A percentile compares a stretch with the other conserved stretches of the same genome.
These are phyloP conservation scores for Malurus melanocephalus DNA, from an alignment of 2,113 vertebrate species.

Conservation along the genomic window DNA sequence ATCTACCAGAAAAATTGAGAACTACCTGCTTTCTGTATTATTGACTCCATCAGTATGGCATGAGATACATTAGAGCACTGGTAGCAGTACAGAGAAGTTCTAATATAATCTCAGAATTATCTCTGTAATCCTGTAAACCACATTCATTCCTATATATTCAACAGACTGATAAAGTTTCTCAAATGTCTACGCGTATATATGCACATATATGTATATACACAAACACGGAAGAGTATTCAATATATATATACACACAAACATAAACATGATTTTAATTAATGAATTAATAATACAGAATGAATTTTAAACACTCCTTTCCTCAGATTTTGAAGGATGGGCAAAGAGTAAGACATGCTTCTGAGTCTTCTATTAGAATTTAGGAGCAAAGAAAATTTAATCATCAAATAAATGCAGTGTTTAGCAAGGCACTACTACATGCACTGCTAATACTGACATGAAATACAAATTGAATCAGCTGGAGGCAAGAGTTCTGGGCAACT, in stretches of 20 bases:
- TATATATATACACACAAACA: background rate
- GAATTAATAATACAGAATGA: background rate
- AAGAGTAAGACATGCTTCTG: background rate
- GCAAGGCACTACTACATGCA: constrained; percentile 3
- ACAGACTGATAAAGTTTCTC: background rate
- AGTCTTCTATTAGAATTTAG: background rate
- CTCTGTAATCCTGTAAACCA: background rate
- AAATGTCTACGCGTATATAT: background rate
- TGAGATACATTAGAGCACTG: background rate
- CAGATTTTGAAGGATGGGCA: background rate
- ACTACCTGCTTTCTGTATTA: background rate
- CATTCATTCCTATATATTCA: background rate
- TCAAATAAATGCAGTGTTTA: constrained; percentile 44
- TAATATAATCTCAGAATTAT: background rate
- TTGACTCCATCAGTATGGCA: background rate
- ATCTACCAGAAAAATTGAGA: background rate
- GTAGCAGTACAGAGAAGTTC: background rate
- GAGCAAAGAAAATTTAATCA: constrained; percentile 14
- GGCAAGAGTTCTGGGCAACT: constrained; percentile 28
- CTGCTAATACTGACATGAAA: background rate
- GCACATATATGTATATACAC: background rate
- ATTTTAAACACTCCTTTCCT: background rate
- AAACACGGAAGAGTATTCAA: background rate
- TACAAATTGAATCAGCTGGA: constrained; percentile 33
- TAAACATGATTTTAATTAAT: background rate